Conservation (phyloP, 2,888 invertebrate species). For the Morpho deidamia region DNA sequence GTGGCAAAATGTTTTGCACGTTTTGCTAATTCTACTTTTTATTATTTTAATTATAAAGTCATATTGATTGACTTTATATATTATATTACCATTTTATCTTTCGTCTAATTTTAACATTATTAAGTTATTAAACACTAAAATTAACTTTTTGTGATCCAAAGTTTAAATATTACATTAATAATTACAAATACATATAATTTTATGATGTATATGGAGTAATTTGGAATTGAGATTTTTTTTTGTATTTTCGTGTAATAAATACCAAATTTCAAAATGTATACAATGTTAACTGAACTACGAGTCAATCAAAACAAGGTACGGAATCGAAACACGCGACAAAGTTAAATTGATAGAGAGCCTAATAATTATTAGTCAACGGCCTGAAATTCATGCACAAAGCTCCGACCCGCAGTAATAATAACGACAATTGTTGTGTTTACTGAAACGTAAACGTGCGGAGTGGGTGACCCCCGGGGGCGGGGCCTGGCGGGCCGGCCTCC, state of each 20-base stretch:
- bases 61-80: too few relatives aligned
- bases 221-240: neutral
- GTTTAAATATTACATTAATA: too few relatives aligned
- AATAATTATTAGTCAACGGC: conserved; percentile 76
- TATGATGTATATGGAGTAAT: too few relatives aligned
- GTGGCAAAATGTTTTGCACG: neutral
- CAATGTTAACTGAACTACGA: conserved; percentile 12
- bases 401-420: conserved; percentile 77
- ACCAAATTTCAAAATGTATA: neutral
- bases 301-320: conserved; percentile 17
- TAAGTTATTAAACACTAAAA: neutral
- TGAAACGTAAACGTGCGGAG: conserved; percentile 70
- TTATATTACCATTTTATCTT: too few relatives aligned
- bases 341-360: conserved; percentile 70
- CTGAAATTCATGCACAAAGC: conserved; percentile 79
- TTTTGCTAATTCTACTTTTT: too few relatives aligned
- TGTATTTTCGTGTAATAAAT: neutral
- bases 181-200: too few relatives aligned
- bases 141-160: too few relatives aligned
- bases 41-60: too few relatives aligned
- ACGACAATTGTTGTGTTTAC: conserved; percentile 79
- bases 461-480: conserved; percentile 47
- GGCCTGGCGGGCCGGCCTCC: conserved; percentile 48
- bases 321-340: conserved; percentile 45
- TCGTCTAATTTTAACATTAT: too few relatives aligned